A percentile compares a stretch with the other conserved stretches of the same genome.
phyloP scores from a whole-genome alignment of 2,888 invertebrate species.

The Aphodius sticticus region DNA sequence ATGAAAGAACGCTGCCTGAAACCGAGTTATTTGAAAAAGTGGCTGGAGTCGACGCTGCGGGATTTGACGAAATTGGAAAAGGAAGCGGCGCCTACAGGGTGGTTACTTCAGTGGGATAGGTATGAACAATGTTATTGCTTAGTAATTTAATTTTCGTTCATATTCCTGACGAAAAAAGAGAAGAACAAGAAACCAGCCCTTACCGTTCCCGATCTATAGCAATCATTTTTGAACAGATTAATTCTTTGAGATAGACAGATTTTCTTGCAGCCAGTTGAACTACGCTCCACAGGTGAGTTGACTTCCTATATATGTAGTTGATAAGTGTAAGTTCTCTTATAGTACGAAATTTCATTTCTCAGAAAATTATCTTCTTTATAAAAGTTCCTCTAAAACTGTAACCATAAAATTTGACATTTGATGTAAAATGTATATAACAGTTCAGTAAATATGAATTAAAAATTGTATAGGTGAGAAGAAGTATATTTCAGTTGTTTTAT shows the following conservation, averaged over 20 bases:
- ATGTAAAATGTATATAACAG: no score
- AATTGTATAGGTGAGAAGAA: no score
- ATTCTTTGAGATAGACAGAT: neutral
- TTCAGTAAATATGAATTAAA: no score
- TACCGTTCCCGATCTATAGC: neutral
- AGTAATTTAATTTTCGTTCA: neutral
- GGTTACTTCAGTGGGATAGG: conserved; percentile 80
- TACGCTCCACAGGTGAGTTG: neutral
- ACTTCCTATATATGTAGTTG: conserved; percentile 6
- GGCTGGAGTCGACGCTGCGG: conserved; percentile 67
- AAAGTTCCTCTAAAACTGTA: no score
- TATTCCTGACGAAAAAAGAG: neutral
- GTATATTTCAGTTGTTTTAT: no score
- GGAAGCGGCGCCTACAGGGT: conserved; percentile 71
- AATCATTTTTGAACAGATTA: neutral
- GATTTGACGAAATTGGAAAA: conserved; percentile 70
- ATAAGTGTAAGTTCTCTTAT: neutral
- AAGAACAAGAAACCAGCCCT: neutral
- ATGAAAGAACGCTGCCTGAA: conserved; percentile 69
- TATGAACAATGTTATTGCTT: conserved; percentile 60
- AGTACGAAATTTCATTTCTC: neutral
- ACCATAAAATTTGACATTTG: no score
- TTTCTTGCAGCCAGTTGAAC: neutral
- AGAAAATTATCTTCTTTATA: no score
- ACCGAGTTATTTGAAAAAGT: conserved; percentile 66